These are phyloP conservation scores for Calephelis nemesis DNA, from an alignment of 1,140 invertebrate species.

Conservation along the genomic window DNA sequence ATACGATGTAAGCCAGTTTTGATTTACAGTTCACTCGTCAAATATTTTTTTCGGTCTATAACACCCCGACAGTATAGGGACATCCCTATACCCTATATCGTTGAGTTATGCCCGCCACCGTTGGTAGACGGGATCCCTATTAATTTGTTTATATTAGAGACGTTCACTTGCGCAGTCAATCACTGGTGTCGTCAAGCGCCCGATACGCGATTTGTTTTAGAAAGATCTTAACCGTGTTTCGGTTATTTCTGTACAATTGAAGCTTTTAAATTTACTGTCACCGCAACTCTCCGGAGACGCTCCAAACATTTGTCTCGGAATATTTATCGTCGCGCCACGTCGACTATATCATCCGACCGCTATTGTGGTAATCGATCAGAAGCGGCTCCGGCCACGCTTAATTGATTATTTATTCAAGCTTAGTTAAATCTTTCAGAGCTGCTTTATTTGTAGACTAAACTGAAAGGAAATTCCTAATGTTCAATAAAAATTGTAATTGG, in stretches of 20 bases:
- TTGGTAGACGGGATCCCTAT: constrained; percentile 57
- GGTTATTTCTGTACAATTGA: constrained; percentile 77
- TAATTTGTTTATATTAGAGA: constrained; percentile 78
- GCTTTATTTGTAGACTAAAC: constrained; percentile 71
- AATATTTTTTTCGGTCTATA: constrained; percentile 60
- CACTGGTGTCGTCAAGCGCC: constrained; percentile 71
- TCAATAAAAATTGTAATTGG: constrained; percentile 50
- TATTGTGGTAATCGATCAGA: constrained; percentile 74
- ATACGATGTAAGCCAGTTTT: constrained; percentile 36
- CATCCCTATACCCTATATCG: constrained; percentile 24
- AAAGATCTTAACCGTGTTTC: constrained; percentile 77
- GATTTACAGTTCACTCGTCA: constrained; percentile 57
- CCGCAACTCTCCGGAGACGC: constrained; percentile 72
- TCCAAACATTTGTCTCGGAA: constrained; percentile 75
- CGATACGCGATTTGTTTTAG: constrained; percentile 75
- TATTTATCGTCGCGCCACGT: constrained; percentile 71
- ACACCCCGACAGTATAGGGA: constrained; percentile 32
- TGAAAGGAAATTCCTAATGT: constrained; percentile 60
- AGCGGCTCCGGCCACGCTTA: constrained; percentile 58
- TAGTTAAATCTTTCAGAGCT: constrained; percentile 65
- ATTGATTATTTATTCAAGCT: constrained; percentile 76
- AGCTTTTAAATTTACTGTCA: constrained; percentile 77
- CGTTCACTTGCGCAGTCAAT: constrained; percentile 76
- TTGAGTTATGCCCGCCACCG: constrained; percentile 39
- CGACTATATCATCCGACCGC: constrained; percentile 71